phyloP scores from a whole-genome alignment of 2,797 vertebrate species.

The Orestias chungarensis region DNA sequence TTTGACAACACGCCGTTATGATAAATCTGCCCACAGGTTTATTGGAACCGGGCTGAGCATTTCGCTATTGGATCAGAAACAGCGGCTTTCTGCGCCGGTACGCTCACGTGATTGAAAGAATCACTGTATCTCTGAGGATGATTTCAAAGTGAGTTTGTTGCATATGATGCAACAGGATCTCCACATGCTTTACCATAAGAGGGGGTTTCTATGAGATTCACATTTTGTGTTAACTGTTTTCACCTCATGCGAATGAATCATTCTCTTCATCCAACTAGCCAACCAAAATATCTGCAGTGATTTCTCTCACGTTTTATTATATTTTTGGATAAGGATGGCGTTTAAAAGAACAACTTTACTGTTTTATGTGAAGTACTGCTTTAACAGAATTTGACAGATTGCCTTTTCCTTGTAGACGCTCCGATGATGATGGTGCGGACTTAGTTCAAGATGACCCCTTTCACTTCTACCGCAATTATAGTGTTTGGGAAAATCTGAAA shows the following conservation, averaged over 20 bases:
- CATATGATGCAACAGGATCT: neutral
- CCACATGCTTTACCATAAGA: neutral
- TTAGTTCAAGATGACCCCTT: constrained; percentile 10
- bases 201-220: no score
- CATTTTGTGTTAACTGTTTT: neutral
- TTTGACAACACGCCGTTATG: constrained; percentile 65
- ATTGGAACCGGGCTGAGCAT: constrained; percentile 6
- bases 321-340: neutral
- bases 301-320: neutral
- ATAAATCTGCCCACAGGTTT: constrained; percentile 52
- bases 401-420: neutral
- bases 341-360: neutral
- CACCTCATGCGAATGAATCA: neutral
- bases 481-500: constrained; percentile 9
- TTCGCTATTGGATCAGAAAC: constrained; percentile 23
- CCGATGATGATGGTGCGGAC: neutral
- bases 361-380: neutral
- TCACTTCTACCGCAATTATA: constrained; percentile 1
- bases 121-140: neutral
- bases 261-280: neutral
- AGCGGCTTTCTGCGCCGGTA: constrained; percentile 9
- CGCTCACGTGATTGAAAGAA: neutral
- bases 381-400: neutral
- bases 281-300: neutral
- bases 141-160: neutral